A percentile compares a stretch with the other conserved stretches of the same genome.
Conservation (phyloP, 2,797 vertebrate genomes). For the Propithecus deckenii region DNA sequence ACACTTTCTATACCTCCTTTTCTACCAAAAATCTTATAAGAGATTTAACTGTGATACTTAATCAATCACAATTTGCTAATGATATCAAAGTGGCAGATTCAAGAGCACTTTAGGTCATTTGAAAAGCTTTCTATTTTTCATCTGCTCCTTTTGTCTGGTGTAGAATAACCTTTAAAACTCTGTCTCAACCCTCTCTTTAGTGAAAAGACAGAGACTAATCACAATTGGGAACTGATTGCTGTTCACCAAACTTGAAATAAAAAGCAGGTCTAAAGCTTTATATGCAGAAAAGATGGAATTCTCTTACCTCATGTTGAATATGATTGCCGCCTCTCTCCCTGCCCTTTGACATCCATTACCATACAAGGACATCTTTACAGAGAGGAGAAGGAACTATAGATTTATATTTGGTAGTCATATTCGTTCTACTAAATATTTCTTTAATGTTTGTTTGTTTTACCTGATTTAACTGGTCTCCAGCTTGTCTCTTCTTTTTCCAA, state of each 20-base stretch:
- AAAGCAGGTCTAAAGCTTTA: conserved; percentile 62
- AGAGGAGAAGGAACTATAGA: neutral
- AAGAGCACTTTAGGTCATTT: conserved; percentile 80
- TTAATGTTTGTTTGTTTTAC: conserved; percentile 51
- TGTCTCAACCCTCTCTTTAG: conserved; percentile 70
- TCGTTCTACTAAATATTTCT: conserved; percentile 50
- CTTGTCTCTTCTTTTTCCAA: neutral
- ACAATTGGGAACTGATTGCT: conserved; percentile 77
- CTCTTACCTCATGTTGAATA: conserved; percentile 56
- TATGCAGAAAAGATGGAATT: conserved; percentile 64
- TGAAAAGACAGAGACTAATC: conserved; percentile 76
- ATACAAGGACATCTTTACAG: conserved; percentile 50
- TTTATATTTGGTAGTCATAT: conserved; percentile 16
- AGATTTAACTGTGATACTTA: conserved; percentile 79
- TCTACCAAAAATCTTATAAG: conserved; percentile 69
- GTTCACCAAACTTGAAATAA: conserved; percentile 78
- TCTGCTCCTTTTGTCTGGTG: conserved; percentile 72
- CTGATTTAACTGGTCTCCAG: neutral
- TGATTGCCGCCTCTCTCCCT: conserved; percentile 50
- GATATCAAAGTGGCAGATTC: conserved; percentile 80
- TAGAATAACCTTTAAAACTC: conserved; percentile 76
- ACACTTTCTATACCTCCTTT: conserved; percentile 54
- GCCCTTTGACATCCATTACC: conserved; percentile 56
- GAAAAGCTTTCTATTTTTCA: conserved; percentile 79
- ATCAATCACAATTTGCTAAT: conserved; percentile 82